Evolutionary conservation across 2,113 vertebrate species (phyloP).

Genomic region (Sylvia atricapilla): DNA sequence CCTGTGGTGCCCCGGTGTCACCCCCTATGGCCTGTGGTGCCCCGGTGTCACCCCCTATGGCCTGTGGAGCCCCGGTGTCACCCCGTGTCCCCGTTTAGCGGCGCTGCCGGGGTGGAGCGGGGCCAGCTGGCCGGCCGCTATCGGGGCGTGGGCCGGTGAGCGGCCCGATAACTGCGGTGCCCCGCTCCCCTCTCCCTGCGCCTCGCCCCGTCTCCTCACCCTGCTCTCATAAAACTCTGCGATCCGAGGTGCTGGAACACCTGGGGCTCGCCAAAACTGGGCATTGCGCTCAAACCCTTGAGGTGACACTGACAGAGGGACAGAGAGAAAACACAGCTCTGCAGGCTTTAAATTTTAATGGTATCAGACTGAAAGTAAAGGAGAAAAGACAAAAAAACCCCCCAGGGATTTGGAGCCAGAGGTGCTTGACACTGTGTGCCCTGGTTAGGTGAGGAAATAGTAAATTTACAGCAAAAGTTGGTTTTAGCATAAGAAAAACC

Average conservation of each 20-base stretch:
- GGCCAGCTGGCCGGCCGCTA: not conserved
- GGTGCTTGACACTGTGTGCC: not conserved
- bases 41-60: accelerated
- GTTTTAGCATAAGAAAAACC: not conserved
- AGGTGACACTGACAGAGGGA: not conserved
- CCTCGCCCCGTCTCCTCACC: not conserved
- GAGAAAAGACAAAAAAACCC: not conserved
- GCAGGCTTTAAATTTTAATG: not conserved
- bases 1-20: not conserved
- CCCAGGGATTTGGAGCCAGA: not conserved
- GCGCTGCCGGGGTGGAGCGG: accelerated
- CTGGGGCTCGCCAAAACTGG: not conserved
- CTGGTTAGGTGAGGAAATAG: not conserved
- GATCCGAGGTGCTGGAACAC: accelerated
- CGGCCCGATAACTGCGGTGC: not conserved
- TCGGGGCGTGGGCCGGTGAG: not conserved
- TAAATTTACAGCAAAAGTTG: not conserved
- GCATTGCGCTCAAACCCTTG: accelerated
- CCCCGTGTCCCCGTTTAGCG: not conserved
- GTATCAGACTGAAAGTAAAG: not conserved
- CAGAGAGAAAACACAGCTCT: not conserved
- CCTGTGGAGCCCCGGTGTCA: not conserved
- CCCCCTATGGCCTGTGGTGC: not conserved
- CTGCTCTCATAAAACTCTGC: accelerated
- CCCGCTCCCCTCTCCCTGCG: not conserved